These are phyloP conservation scores for Enteromius trimaculatus DNA, from an alignment of 2,797 vertebrate species.

Conservation along the genomic window DNA sequence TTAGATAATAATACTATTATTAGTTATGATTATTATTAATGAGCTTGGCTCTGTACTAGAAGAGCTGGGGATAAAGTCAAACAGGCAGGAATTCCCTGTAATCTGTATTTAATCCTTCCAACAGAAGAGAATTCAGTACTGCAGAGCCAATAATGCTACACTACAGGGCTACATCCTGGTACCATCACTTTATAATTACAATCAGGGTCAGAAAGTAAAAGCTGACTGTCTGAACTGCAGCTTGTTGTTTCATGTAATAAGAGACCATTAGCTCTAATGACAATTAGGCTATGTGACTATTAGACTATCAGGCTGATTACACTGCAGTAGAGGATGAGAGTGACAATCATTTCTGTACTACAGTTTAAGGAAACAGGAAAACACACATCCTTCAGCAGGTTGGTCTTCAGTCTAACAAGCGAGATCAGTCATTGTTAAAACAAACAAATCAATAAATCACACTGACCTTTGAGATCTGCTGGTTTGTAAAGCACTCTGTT, in stretches of 20 bases:
- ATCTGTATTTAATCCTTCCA: background rate
- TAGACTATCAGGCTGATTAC: background rate
- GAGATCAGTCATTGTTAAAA: conserved; percentile 18
- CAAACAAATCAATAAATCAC: conserved; percentile 43
- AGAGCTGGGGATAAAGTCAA: background rate
- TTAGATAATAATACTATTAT: background rate
- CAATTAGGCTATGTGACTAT: background rate
- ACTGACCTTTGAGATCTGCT: conserved; percentile 39
- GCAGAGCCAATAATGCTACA: background rate
- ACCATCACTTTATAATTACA: background rate
- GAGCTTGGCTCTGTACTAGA: background rate
- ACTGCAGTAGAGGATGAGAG: background rate
- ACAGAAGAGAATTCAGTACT: background rate
- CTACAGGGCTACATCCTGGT: background rate
- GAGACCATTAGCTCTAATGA: background rate
- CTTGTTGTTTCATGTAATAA: background rate
- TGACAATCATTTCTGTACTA: background rate
- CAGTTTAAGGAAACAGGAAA: background rate
- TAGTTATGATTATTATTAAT: background rate
- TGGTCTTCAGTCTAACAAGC: conserved; percentile 11
- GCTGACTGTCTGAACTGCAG: background rate
- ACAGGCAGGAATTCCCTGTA: background rate
- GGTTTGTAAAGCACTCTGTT: conserved; percentile 29
- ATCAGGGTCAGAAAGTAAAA: background rate
- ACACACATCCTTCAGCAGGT: background rate